Conservation (phyloP, 2,797 vertebrate species). For the Epinephelus coioides region DNA sequence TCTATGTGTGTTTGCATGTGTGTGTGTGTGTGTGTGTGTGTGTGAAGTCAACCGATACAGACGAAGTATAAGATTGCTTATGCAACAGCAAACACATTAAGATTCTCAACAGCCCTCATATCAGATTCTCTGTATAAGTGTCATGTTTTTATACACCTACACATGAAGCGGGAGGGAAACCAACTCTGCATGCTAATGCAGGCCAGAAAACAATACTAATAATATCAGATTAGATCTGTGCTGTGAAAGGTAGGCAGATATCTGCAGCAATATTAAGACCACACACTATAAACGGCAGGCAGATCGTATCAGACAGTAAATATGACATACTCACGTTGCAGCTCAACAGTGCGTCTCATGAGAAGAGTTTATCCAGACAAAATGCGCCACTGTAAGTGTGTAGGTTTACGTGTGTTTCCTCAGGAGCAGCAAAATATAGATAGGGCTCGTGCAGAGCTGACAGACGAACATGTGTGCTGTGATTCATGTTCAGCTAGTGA, state of each 20-base stretch:
- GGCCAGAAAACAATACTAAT: slow-evolving; percentile 72
- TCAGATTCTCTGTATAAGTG: slow-evolving; percentile 67
- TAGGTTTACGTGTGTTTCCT: not conserved
- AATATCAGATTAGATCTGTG: slow-evolving; percentile 72
- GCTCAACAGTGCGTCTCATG: slow-evolving; percentile 29
- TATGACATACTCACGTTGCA: slow-evolving; percentile 29
- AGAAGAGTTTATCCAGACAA: slow-evolving; percentile 24
- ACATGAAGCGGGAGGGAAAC: slow-evolving; percentile 48
- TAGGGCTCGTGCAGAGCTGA: not conserved
- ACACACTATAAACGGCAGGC: slow-evolving; percentile 47
- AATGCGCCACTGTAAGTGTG: not conserved
- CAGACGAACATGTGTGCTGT: slow-evolving; percentile 3
- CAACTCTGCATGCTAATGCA: slow-evolving; percentile 63
- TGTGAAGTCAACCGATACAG: slow-evolving; percentile 45
- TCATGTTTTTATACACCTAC: slow-evolving; percentile 69
- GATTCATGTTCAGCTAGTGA: not conserved
- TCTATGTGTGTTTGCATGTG: not conserved
- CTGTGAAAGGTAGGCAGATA: slow-evolving; percentile 59
- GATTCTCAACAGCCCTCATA: slow-evolving; percentile 64
- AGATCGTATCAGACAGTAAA: slow-evolving; percentile 59
- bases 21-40: slow-evolving; percentile 5
- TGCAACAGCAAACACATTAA: slow-evolving; percentile 67
- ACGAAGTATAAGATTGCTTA: slow-evolving; percentile 61
- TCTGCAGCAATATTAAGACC: slow-evolving; percentile 57
- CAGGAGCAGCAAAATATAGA: slow-evolving; percentile 2